A percentile compares a stretch with the other conserved stretches of the same genome.
Conservation (phyloP, 2,888 invertebrate genomes). For the Spilosoma lubricipeda region DNA sequence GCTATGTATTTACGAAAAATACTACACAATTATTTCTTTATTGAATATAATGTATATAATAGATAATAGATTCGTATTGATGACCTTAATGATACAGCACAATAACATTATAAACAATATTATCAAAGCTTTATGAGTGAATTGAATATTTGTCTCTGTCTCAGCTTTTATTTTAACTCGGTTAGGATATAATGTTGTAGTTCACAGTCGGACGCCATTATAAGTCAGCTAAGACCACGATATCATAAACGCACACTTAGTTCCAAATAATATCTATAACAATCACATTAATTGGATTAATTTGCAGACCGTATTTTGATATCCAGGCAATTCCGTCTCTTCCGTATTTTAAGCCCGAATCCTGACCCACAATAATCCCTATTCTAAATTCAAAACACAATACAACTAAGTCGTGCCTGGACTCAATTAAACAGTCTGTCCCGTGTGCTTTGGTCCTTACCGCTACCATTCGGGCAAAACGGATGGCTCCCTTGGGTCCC, state of each 20-base stretch:
- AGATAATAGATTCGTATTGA: too few relatives aligned
- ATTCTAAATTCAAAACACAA: constrained; percentile 52
- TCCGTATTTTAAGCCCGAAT: background rate
- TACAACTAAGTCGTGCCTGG: constrained; percentile 47
- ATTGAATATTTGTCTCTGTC: too few relatives aligned
- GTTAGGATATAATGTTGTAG: background rate
- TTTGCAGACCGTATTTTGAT: background rate
- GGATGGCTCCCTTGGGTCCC: constrained; percentile 61
- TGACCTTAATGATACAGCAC: too few relatives aligned
- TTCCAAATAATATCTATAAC: background rate
- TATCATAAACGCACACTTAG: background rate
- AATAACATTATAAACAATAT: too few relatives aligned
- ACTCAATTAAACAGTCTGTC: constrained; percentile 54
- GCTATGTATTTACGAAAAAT: too few relatives aligned
- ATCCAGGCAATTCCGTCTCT: background rate
- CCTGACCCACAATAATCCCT: constrained; percentile 13
- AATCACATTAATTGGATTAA: background rate
- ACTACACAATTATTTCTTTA: too few relatives aligned
- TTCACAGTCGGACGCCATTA: background rate
- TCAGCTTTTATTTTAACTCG: background rate
- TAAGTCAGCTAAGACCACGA: background rate
- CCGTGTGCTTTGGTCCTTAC: constrained; percentile 50
- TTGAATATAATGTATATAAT: too few relatives aligned
- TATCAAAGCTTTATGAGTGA: too few relatives aligned
- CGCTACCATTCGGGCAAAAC: constrained; percentile 56